These are phyloP conservation scores for Ifrita kowaldi DNA, from an alignment of 2,113 vertebrate genomes.

Conservation along the genomic window DNA sequence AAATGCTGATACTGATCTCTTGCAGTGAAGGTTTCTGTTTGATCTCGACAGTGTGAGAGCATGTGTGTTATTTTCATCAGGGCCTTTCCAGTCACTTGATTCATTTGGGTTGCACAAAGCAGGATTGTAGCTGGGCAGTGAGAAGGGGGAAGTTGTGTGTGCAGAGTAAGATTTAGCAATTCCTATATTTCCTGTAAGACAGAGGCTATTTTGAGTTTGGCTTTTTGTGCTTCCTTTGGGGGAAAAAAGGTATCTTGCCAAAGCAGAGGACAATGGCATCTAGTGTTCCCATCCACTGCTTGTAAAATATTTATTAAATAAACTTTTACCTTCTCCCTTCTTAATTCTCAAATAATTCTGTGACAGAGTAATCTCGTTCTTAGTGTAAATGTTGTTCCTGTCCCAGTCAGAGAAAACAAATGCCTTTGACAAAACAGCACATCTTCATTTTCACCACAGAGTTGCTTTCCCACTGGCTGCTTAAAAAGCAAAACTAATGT, in stretches of 20 bases:
- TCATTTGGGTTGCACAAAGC: constrained; percentile 33
- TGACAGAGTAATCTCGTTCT: not conserved
- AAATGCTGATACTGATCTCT: constrained; percentile 8
- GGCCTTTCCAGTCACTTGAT: not conserved
- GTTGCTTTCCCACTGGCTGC: not conserved
- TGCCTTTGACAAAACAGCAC: not conserved
- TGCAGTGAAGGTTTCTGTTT: constrained; percentile 13
- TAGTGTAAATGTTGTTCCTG: not conserved
- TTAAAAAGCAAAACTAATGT: not conserved
- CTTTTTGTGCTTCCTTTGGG: not conserved
- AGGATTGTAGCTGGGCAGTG: not conserved
- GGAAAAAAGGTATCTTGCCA: not conserved
- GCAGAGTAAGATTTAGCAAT: not conserved
- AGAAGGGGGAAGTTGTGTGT: not conserved
- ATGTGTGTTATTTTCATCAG: constrained; percentile 36
- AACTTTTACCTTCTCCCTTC: not conserved
- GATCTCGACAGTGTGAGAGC: not conserved
- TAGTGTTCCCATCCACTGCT: not conserved
- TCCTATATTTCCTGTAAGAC: not conserved
- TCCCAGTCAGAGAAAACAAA: not conserved
- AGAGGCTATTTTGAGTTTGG: not conserved
- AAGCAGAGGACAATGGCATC: not conserved
- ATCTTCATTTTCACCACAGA: not conserved
- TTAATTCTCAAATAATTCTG: not conserved
- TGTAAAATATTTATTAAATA: not conserved